These are phyloP conservation scores for Anastatus disparis DNA, from an alignment of 1,140 invertebrate genomes.

Conservation along the genomic window DNA sequence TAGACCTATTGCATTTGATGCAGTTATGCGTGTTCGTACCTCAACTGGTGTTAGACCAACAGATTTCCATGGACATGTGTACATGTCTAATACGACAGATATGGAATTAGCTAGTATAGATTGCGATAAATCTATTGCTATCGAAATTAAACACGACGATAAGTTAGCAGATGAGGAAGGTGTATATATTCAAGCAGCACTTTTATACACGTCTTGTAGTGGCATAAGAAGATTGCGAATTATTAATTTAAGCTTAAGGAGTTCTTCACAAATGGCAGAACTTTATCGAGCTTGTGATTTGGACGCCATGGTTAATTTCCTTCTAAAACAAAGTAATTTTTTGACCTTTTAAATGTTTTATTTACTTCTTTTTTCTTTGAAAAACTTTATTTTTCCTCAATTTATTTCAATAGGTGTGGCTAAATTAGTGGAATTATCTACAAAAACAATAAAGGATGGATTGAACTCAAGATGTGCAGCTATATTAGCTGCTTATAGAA, in stretches of 20 bases:
- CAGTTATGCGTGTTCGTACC: conserved; percentile 93
- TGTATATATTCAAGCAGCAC: conserved; percentile 90
- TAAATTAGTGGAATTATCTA: conserved; percentile 78
- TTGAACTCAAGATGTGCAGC: conserved; percentile 83
- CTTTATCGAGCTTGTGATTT: conserved; percentile 92
- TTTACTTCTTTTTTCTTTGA: too few species aligned
- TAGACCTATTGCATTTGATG: conserved; percentile 90
- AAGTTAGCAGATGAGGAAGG: conserved; percentile 93
- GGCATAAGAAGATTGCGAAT: conserved; percentile 92
- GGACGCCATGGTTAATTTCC: conserved; percentile 93
- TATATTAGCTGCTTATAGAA: conserved; percentile 91
- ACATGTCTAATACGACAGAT: conserved; percentile 98
- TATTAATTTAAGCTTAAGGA: conserved; percentile 91
- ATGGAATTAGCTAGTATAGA: conserved; percentile 94
- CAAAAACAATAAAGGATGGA: conserved; percentile 81
- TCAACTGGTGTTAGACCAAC: conserved; percentile 95
- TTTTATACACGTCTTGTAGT: conserved; percentile 92
- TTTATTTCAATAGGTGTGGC: conserved; percentile 69
- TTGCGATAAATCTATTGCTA: conserved; percentile 81
- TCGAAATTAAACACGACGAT: conserved; percentile 99
- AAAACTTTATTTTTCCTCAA: too few species aligned
- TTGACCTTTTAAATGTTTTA: neutral
- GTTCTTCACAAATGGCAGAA: conserved; percentile 91
- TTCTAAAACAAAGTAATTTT: conserved; percentile 85
- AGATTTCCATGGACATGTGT: conserved; percentile 97